A percentile compares a stretch with the other conserved stretches of the same genome.
phyloP scores from a whole-genome alignment of 2,797 vertebrate genomes.

The Buceros bicornis region DNA sequence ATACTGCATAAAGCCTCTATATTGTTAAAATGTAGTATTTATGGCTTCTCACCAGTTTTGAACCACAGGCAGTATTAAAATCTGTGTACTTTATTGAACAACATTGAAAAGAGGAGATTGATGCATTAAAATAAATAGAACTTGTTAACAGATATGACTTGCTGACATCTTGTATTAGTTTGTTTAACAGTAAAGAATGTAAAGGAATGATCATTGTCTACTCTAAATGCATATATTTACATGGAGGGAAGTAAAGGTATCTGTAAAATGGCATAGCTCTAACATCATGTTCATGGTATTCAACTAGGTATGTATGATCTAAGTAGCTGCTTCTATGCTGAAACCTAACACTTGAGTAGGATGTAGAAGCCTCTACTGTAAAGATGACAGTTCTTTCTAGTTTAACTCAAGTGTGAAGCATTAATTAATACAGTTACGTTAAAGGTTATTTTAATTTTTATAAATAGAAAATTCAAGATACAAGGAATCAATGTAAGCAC shows the following conservation, averaged over 20 bases:
- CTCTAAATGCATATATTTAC: neutral
- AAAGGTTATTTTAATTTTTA: neutral
- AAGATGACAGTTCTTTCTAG: neutral
- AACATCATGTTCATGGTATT: neutral
- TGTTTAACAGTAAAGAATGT: neutral
- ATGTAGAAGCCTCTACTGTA: neutral
- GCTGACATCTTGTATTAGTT: neutral
- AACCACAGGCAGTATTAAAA: neutral
- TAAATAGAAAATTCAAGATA: neutral
- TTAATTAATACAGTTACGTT: neutral
- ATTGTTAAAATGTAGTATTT: neutral
- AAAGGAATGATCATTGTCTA: neutral
- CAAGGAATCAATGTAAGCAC: neutral
- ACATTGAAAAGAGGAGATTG: neutral
- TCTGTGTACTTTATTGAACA: neutral
- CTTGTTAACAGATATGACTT: neutral
- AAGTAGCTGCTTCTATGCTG: neutral
- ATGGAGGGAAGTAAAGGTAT: neutral
- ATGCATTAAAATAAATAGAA: neutral
- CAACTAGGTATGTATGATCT: neutral
- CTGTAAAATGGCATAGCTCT: neutral
- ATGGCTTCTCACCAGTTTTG: neutral
- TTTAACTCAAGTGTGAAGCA: neutral
- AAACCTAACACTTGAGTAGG: neutral
- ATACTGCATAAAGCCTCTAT: neutral